Evolutionary conservation across 2,888 invertebrate species (phyloP).

Genomic region (Anthrax anthrax): DNA sequence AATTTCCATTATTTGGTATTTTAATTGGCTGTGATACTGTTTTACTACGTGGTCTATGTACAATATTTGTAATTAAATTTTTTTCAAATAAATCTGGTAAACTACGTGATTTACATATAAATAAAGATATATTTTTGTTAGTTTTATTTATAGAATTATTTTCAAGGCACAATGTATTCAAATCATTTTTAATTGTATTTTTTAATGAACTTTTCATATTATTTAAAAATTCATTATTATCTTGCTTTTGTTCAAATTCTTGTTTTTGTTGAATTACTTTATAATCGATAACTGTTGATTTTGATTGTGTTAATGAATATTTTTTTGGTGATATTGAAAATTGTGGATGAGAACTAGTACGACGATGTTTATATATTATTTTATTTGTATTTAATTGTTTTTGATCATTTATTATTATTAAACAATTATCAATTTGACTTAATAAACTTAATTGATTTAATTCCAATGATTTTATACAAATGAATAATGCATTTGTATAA

Average conservation of each 20-base stretch:
- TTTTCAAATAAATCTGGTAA: conserved; percentile 33
- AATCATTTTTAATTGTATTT: too few relatives aligned
- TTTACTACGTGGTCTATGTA: conserved; percentile 16
- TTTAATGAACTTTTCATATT: too few relatives aligned
- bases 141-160: not conserved
- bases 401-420: conserved; percentile 22
- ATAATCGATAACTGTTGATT: not conserved
- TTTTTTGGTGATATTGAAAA: conserved; percentile 31
- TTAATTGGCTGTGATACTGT: conserved; percentile 24
- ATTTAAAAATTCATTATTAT: too few relatives aligned
- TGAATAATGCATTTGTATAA: conserved; percentile 45
- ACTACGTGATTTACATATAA: conserved; percentile 29
- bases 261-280: too few relatives aligned
- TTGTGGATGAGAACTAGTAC: conserved; percentile 41
- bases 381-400: not conserved
- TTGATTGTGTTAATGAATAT: not conserved
- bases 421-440: conserved; percentile 45
- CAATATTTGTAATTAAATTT: conserved; percentile 13
- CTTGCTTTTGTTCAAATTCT: too few relatives aligned
- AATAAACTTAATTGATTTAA: conserved; percentile 44
- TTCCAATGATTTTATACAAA: conserved; percentile 49
- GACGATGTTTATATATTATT: conserved; percentile 25
- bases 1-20: conserved; percentile 18
- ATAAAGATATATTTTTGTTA: not conserved
- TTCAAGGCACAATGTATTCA: not conserved